Conservation (phyloP, 2,888 invertebrate genomes). For the Spodoptera exigua region DNA sequence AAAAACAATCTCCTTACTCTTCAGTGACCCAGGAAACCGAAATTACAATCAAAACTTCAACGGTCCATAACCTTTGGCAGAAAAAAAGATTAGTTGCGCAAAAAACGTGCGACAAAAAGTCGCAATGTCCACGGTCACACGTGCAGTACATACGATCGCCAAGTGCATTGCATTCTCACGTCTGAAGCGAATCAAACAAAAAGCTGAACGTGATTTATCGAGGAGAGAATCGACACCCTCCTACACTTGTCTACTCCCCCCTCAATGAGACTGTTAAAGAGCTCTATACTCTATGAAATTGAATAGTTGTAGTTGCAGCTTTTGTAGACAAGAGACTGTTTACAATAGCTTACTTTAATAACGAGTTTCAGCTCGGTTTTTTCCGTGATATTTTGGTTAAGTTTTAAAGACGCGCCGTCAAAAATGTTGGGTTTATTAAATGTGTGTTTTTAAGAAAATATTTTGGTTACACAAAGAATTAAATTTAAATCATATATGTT, state of each 20-base stretch:
- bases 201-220: conserved; percentile 78
- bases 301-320: conserved; percentile 11
- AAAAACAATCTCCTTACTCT: conserved; percentile 8
- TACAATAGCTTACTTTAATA: neutral
- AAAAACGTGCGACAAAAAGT: conserved; percentile 51
- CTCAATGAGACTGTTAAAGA: conserved; percentile 30
- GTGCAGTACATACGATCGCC: conserved; percentile 72
- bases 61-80: conserved; percentile 3
- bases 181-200: conserved; percentile 66
- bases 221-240: conserved; percentile 59
- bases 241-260: conserved; percentile 55
- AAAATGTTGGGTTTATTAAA: too few relatives aligned
- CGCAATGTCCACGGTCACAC: conserved; percentile 67
- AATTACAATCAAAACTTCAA: conserved; percentile 22
- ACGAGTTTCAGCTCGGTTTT: too few relatives aligned
- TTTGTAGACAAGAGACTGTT: neutral
- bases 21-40: conserved; percentile 18
- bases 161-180: conserved; percentile 75
- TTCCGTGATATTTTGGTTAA: too few relatives aligned
- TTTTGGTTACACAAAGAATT: too few relatives aligned
- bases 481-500: too few relatives aligned
- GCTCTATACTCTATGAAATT: conserved; percentile 36
- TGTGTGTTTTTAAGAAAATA: too few relatives aligned
- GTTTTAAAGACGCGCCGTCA: too few relatives aligned
- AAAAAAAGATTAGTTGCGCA: conserved; percentile 12